Conservation (phyloP, 1,140 invertebrate genomes). For the Nasonia vitripennis region DNA sequence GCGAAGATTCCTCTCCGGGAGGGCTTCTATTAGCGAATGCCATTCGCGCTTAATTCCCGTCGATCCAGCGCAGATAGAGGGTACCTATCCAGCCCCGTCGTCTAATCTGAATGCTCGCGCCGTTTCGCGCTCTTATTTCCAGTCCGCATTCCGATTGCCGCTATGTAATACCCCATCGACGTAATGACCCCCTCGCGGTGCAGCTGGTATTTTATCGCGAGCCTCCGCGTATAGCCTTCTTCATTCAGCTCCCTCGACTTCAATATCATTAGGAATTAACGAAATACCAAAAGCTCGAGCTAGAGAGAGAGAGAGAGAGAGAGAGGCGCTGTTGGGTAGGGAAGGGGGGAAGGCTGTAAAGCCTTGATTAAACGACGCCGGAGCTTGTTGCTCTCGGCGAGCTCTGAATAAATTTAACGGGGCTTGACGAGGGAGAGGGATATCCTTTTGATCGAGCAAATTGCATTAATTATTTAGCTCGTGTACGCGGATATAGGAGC, state of each 20-base stretch:
- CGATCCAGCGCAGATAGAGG: not conserved
- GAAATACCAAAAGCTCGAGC: not conserved
- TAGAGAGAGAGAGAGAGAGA: not conserved
- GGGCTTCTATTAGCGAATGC: conserved; percentile 28
- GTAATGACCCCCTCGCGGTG: not conserved
- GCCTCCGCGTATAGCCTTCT: not conserved
- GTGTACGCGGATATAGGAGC: too few species aligned
- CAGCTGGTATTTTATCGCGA: not conserved
- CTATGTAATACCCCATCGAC: not conserved
- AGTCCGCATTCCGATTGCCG: not conserved
- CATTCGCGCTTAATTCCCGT: conserved; percentile 27
- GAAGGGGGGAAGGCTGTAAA: not conserved
- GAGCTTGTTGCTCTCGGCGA: not conserved
- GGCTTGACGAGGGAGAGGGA: not conserved
- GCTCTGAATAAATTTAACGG: conserved; percentile 8
- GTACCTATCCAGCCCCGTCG: not conserved
- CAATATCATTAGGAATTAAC: not conserved
- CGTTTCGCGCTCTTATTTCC: conserved; percentile 15
- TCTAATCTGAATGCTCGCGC: conserved; percentile 26
- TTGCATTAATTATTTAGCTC: conserved; percentile 14
- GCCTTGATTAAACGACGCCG: conserved; percentile 12
- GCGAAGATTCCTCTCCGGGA: not conserved
- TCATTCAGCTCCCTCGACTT: not conserved
- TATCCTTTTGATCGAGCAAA: conserved; percentile 5
- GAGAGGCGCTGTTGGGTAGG: too few species aligned